phyloP scores from a whole-genome alignment of 2,113 vertebrate genomes.

The Odontesthes bonariensis region DNA sequence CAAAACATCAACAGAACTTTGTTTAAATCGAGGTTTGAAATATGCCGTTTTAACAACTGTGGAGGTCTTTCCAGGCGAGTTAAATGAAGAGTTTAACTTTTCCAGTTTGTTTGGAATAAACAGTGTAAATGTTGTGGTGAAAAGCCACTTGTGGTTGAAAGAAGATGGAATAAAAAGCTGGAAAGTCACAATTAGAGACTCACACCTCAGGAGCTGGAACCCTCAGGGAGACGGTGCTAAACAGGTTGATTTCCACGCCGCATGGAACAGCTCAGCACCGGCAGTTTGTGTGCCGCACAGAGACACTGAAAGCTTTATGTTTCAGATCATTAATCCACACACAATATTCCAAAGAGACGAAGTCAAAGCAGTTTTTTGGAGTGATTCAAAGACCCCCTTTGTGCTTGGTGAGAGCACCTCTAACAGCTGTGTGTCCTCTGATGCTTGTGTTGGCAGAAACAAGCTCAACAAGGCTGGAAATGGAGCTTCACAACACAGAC shows the following conservation, averaged over 20 bases:
- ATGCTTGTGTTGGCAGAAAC: too few species aligned
- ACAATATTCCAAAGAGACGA: too few species aligned
- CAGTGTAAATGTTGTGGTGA: constrained; percentile 20
- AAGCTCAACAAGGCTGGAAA: too few species aligned
- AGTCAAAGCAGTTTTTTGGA: too few species aligned
- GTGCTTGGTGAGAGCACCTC: too few species aligned
- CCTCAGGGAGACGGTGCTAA: not conserved
- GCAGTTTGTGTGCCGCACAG: not conserved
- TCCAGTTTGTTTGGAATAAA: constrained; percentile 40
- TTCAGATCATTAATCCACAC: too few species aligned
- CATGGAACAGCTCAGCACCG: not conserved
- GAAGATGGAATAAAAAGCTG: constrained; percentile 9
- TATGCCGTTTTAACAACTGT: not conserved
- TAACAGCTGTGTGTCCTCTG: not conserved
- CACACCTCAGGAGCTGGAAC: constrained; percentile 3
- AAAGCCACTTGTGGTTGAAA: constrained; percentile 9
- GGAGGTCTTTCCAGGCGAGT: constrained; percentile 19
- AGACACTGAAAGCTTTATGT: not conserved
- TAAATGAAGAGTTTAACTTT: constrained; percentile 37
- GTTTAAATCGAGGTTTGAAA: constrained; percentile 6
- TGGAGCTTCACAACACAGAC: too few species aligned
- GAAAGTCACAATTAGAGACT: constrained; percentile 1
- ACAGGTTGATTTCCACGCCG: not conserved
- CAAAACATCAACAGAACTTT: not conserved
- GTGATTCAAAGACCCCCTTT: too few species aligned